Percentiles rank a stretch among this genome's conserved stretches.
Evolutionary conservation across 1,140 invertebrate species (phyloP).

Genomic region (Rhysida immarginata): DNA sequence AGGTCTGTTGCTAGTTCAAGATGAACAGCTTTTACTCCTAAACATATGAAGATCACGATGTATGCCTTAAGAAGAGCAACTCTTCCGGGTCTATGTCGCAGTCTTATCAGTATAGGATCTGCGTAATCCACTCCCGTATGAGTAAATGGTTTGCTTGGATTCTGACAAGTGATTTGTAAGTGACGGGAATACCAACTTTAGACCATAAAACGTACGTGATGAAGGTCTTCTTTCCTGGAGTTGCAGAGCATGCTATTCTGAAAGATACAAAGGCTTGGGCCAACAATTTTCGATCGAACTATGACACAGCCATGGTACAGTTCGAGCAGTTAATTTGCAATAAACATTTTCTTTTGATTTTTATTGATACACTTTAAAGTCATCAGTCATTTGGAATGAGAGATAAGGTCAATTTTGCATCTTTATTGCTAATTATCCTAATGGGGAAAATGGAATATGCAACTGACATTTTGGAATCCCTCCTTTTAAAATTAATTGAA

Average conservation of each 20-base stretch:
- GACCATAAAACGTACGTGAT: constrained; percentile 94
- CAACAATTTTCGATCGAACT: constrained; percentile 64
- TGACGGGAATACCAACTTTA: constrained; percentile 85
- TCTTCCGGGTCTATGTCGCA: too few relatives aligned
- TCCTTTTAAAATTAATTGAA: constrained; percentile 74
- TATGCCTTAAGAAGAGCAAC: too few relatives aligned
- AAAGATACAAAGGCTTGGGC: constrained; percentile 63
- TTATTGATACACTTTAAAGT: constrained; percentile 81
- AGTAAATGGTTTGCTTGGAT: too few relatives aligned
- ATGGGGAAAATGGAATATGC: constrained; percentile 96
- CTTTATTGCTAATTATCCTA: constrained; percentile 75
- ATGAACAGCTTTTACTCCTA: too few relatives aligned
- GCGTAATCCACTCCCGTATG: too few relatives aligned
- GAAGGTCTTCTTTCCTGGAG: constrained; percentile 95
- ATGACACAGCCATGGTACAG: constrained; percentile 83
- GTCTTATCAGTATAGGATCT: too few relatives aligned
- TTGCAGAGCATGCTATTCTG: constrained; percentile 77
- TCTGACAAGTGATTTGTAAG: constrained; percentile 86
- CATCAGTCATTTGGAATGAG: constrained; percentile 82
- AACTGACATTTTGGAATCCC: constrained; percentile 73
- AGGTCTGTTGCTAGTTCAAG: too few relatives aligned
- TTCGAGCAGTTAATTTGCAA: constrained; percentile 87
- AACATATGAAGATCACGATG: too few relatives aligned
- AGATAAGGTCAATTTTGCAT: constrained; percentile 88
- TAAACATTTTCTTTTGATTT: constrained; percentile 79